Conservation (phyloP, 2,113 vertebrate genomes). For the Paradisaea rubra region DNA sequence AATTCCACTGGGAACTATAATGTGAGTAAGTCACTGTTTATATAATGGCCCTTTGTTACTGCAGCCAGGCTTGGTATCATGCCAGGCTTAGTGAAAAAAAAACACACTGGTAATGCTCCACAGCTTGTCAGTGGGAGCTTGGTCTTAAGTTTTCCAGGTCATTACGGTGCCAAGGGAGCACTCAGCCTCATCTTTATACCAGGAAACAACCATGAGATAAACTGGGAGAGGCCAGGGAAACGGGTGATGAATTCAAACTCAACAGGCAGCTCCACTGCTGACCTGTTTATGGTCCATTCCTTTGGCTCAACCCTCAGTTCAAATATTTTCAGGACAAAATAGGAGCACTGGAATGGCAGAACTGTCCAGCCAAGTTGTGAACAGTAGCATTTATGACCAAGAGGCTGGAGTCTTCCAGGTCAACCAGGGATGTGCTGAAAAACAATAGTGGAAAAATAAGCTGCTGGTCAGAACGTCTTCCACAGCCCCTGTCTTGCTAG, state of each 20-base stretch:
- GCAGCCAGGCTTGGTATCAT: background rate
- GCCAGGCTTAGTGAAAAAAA: background rate
- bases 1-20: background rate
- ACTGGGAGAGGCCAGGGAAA: background rate
- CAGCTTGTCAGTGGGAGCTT: background rate
- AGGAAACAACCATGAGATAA: background rate
- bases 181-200: background rate
- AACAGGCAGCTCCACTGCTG: background rate
- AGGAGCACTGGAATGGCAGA: background rate
- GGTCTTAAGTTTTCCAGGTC: background rate
- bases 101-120: background rate
- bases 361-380: background rate
- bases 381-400: fast-evolving
- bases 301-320: background rate
- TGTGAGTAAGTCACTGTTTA: background rate
- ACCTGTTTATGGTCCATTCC: background rate
- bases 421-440: background rate
- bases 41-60: background rate
- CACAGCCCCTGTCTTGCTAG: background rate
- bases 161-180: background rate
- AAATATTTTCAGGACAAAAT: background rate
- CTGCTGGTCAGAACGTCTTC: background rate
- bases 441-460: background rate
- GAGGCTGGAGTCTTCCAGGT: background rate
- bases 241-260: background rate